Evolutionary conservation across 2,797 vertebrate genomes (phyloP).

Genomic region (Eulemur albifrons): DNA sequence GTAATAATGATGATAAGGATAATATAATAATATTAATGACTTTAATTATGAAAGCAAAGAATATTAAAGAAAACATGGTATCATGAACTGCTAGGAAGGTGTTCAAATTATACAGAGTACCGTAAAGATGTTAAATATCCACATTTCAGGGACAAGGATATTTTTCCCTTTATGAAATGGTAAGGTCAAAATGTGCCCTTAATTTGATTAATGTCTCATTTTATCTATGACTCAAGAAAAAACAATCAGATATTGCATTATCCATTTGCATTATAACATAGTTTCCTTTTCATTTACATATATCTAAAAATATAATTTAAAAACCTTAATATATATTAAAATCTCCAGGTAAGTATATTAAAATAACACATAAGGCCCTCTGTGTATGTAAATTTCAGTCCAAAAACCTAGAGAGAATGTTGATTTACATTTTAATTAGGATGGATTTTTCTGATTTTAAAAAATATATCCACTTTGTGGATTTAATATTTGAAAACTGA

Average conservation of each 20-base stretch:
- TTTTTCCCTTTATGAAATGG: constrained; percentile 37
- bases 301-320: neutral
- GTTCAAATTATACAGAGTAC: constrained; percentile 24
- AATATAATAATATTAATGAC: neutral
- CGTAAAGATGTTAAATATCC: neutral
- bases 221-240: neutral
- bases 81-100: constrained; percentile 40
- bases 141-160: constrained; percentile 46
- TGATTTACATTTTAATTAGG: neutral
- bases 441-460: neutral
- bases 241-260: neutral
- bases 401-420: neutral
- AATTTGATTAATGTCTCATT: constrained; percentile 29
- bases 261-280: neutral
- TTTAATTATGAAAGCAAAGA: constrained; percentile 69
- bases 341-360: neutral
- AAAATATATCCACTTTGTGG: neutral
- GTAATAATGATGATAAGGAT: constrained; percentile 58
- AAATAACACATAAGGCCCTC: neutral
- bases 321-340: neutral
- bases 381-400: neutral
- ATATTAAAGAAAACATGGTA: constrained; percentile 35
- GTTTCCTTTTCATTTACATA: neutral
- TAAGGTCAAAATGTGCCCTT: constrained; percentile 50
- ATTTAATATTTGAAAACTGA: neutral